Evolutionary conservation across 2,888 invertebrate genomes (phyloP), one percentile per base, ranked within the genome.

Genomic region (Taenaris catops): DNA sequence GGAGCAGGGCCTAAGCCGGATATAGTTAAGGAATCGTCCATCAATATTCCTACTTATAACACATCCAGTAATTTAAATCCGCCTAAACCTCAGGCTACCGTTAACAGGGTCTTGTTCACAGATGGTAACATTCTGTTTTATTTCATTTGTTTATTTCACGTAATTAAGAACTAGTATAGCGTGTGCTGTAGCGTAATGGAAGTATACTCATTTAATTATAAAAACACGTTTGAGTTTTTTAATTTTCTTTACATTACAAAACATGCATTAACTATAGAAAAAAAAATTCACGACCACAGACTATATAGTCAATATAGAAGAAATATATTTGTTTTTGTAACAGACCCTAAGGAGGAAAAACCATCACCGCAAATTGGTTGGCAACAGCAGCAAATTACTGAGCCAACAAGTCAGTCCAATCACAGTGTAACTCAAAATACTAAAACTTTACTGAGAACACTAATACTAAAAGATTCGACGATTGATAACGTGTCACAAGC

Each of bases 61-160:
- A 67, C 73, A 0, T 48, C 60, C 0, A 48, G 17, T 10, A 63
- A 51, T 1, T 34, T 49, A 1, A 74, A 67, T 23, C 55, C 65
- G 1, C 17, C 46, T 1, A 37, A 53, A 4, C 53, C 67, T 0
- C 56, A 51, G 1, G 34, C 44, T 1, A 59, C 52, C 37, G 74
- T 76, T 1, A 64, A 62, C 1, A 68, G 76, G 33, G 75, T 72
- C 8, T 51, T 81, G 12, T 83, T 89, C 35, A 71, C 64, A 37
- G 68, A 76, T 23, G 76, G 83, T 80, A 63, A 39, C n/a, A 6
- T 8, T 27, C 71, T 53, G n/a, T n/a, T n/a, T n/a, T n/a, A n/a
- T n/a, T n/a, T n/a, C n/a, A n/a, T n/a, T n/a, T n/a, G n/a, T n/a
- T n/a, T n/a, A n/a, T n/a, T n/a, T n/a, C n/a, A n/a, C n/a, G n/a